Evolutionary conservation across 35 echinoderm and acorn worm genomes (phyloP), one percentile per base, ranked within the genome.

Genomic region (Ophioderma brevispina): DNA sequence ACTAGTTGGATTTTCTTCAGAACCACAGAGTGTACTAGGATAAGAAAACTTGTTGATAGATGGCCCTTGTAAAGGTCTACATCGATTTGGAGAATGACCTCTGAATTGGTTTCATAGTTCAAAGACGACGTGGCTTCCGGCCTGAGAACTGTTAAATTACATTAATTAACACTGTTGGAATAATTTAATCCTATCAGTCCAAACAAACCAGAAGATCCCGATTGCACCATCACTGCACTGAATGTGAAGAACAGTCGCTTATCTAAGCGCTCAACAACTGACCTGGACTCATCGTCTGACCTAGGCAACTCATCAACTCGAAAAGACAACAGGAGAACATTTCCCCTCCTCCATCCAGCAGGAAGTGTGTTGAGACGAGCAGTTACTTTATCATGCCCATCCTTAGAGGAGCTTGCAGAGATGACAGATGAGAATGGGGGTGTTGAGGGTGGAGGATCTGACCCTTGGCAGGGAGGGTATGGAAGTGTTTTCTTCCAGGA

Each of bases 401-500:
- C 90, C 36, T 43, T 99, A 37, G 87, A 91, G 36, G 91, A 99
- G 76, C 85, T 99, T 23, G 97, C 86, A 0, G 59, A 85, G 3
- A 55, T 93, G 21, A 89, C 91, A 15, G 92, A 90, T 37, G 91
- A 88, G 0, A 78, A 80, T 23, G 94, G 89, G 14, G 78, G 84
- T 32, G 88, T 90, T 64, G 37, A 19, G 32, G 97, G 95, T 63
- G 97, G 95, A 78, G 94, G 95, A 55, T 91, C 95, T 25, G 85
- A 93, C 13, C 84, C 95, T 3, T 93, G 97, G 14, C 76, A 94
- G 42, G 85, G 85, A 49, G 86, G 93, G 2, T 99, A 99, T 59
- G 97, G 97, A 19, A 99, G 97, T 37, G 97, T 95, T 14, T 99
- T 95, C 85, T 99, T 99, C 90, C 90, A 36, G 97, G 97, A 41